phyloP scores from a whole-genome alignment of 2,888 invertebrate genomes.

The Euplagia quadripunctaria region DNA sequence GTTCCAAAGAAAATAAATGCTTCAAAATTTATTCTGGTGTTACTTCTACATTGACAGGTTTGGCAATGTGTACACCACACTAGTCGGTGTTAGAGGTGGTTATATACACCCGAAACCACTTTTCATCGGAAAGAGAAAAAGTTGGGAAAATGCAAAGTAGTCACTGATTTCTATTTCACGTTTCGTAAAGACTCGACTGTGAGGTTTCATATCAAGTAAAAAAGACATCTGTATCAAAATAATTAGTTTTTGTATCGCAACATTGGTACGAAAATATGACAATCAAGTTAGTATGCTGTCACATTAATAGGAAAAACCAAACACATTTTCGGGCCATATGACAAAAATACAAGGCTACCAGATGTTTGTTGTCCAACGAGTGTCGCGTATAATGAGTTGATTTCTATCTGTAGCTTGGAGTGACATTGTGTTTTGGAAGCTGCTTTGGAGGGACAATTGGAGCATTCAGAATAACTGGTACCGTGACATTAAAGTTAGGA shows the following conservation, averaged over 20 bases:
- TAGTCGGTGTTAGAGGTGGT: too few relatives aligned
- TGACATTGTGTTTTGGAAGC: background rate
- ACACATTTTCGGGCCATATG: background rate
- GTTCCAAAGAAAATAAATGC: too few relatives aligned
- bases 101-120: too few relatives aligned
- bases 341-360: background rate
- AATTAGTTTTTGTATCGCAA: background rate
- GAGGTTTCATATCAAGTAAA: background rate
- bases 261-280: background rate
- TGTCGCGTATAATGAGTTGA: conserved; percentile 2
- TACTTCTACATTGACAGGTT: too few relatives aligned
- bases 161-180: too few relatives aligned
- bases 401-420: background rate
- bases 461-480: background rate
- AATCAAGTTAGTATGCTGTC: conserved; percentile 8
- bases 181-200: background rate
- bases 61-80: too few relatives aligned
- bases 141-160: too few relatives aligned
- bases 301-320: conserved; percentile 13
- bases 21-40: too few relatives aligned
- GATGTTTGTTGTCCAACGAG: background rate
- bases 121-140: too few relatives aligned
- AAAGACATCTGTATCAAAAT: background rate
- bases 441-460: background rate
- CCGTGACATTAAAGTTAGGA: too few relatives aligned